Base-by-base conservation (phyloP, 2,797 vertebrate species). In the Caiman crocodilus region DNA sequence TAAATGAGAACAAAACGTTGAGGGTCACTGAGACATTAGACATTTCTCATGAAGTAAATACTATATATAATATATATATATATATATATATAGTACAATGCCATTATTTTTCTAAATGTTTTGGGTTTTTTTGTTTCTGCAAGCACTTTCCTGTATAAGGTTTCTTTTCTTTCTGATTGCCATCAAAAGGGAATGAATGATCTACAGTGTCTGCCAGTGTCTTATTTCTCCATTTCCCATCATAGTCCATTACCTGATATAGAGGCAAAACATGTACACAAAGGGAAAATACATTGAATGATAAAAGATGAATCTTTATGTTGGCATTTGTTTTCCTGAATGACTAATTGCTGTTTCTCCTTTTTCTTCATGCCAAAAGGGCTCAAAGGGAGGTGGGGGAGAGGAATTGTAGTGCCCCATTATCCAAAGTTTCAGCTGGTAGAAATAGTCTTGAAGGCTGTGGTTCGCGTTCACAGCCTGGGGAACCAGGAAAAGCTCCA, bases 141-240 rank as follows among this genome's bases (percentile, higher is more conserved):
- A 91, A 96, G 96, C 95, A 96, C 96, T 96, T 97, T 96, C 88
- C 95, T 94, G 90, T 97, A 92, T 81, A 92, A 88, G 90, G 89
- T 95, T 94, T 93, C 90, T 88, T 95, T 96, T 92, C 90, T 97
- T 93, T 94, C 94, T 94, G 87, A 61, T 90, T 92, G 30, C 90
- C 82, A 79, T 91, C 59, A 84, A 95, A 95, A 94, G 82, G 86
- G 95, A 94, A 92, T 82, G 12, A 95, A 91, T 87, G 81, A 91
- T 82, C 69, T 42, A 1, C 87, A 89, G 89, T 64, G 79, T 78
- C 67, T 80, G 79, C 91, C 89, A 86, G 84, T 87, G 86, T 82
- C 94, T 85, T 96, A 88, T 94, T 91, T 83, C 67, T 94, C 95
- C 89, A 92, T 95, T 96, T 93, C 81, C 78, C 92, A 85, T 94